Base-by-base conservation (phyloP, 2,888 invertebrate species). In the Tethea ocularis region DNA sequence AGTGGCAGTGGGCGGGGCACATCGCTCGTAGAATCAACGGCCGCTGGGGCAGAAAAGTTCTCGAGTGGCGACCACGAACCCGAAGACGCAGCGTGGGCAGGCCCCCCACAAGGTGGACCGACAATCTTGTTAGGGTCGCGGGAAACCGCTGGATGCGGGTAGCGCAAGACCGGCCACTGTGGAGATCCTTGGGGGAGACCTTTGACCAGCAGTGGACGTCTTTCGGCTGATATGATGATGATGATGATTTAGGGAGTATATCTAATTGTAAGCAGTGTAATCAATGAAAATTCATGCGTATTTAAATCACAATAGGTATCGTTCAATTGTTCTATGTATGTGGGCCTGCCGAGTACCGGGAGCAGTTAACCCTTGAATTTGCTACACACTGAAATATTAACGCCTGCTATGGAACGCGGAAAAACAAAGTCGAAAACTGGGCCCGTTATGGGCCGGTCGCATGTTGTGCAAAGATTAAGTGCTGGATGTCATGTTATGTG, bases 391-490 rank as follows among this genome's bases (percentile, higher is more conserved):
- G 89, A 92, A 93, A 92, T 93, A 93, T 93, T 93, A 91, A 93
- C 87, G 87, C 84, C 75, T 75, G 83, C 86, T 88, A 87, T 91
- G 86, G 89, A 85, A 85, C 86, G 88, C 88, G 89, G 90, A 91
- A 92, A 92, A 92, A 92, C 91, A 92, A 86, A 91, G 91, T 89
- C 88, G 86, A 89, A 91, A 89, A 89, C 88, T 87, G 87, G 85
- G 78, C 78, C 88, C 83, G 90, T 86, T 89, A 88, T 87, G 87
- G 90, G 88, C 87, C 87, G 86, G 89, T 91, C 89, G 89, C 89
- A 86, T 84, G 84, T 78, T 63, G 64, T 58, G 24, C 91, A 92
- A 80, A 92, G 92, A 92, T 74, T 83, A 91, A 73, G 61, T 64
- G 26, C 58, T 61, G 55, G 62, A 68, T 60, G 59, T 64, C 72